Evolutionary conservation across 2,797 vertebrate genomes (phyloP).

Genomic region (Gallinago nigripennis): DNA sequence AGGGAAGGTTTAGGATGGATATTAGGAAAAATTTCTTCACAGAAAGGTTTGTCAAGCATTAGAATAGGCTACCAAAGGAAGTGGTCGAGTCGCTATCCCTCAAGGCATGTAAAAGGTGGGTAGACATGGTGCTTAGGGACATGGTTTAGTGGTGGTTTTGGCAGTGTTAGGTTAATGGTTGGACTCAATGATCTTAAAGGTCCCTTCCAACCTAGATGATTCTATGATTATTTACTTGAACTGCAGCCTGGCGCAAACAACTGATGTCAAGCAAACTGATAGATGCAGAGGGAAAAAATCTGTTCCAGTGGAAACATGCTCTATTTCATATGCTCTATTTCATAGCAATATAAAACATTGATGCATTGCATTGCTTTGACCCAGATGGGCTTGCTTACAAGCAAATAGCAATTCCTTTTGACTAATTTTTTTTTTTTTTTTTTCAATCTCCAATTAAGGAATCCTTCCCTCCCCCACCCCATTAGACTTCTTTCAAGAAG

Average conservation of each 20-base stretch:
- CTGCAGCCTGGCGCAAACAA: neutral
- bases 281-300: neutral
- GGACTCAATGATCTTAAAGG: neutral
- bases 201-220: neutral
- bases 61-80: neutral
- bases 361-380: neutral
- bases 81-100: neutral
- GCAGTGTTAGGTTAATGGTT: neutral
- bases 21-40: neutral
- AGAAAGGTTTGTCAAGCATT: neutral
- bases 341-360: neutral
- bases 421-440: neutral
- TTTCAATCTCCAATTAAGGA: neutral
- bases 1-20: neutral
- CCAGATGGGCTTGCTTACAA: neutral
- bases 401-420: neutral
- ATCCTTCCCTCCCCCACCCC: accelerated
- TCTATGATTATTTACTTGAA: neutral
- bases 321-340: neutral
- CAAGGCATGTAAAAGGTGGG: neutral
- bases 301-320: neutral
- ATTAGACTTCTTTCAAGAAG: neutral
- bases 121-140: neutral
- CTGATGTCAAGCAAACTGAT: neutral
- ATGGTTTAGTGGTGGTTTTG: neutral